These are phyloP conservation scores for Cercopithecus diana DNA, from an alignment of 2,797 vertebrate genomes.

Conservation along the genomic window DNA sequence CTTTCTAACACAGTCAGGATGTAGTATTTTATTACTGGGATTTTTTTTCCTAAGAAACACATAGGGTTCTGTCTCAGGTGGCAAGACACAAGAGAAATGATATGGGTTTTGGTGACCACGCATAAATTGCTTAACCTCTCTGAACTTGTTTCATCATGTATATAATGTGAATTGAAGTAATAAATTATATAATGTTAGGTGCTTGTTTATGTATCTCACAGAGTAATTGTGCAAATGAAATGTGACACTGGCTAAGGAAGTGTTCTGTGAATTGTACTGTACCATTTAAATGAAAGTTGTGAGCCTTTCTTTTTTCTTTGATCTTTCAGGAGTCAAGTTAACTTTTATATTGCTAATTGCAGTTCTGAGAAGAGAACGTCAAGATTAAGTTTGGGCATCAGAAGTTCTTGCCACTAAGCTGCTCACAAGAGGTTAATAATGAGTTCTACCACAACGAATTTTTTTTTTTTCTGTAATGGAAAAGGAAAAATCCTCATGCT, in stretches of 20 bases:
- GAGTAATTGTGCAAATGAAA: neutral
- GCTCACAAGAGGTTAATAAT: neutral
- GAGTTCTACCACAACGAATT: neutral
- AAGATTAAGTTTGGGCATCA: neutral
- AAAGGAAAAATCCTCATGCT: neutral
- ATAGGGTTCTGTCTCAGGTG: neutral
- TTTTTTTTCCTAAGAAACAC: neutral
- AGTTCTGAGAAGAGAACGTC: neutral
- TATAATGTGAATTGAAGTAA: neutral
- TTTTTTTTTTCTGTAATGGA: neutral
- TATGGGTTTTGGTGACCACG: neutral
- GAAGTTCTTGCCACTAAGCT: neutral
- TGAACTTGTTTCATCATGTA: constrained; percentile 21
- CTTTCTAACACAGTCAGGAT: neutral
- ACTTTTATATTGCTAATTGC: neutral
- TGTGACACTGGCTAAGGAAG: neutral
- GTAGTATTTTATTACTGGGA: neutral
- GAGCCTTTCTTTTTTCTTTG: neutral
- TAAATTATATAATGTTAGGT: neutral
- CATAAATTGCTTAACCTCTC: neutral
- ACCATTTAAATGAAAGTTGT: neutral
- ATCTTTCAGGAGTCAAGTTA: neutral
- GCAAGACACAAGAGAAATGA: neutral
- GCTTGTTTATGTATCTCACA: neutral
- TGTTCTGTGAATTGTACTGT: neutral